These are phyloP conservation scores for Cheilinus undulatus DNA, from an alignment of 2,113 vertebrate genomes.

Conservation along the genomic window DNA sequence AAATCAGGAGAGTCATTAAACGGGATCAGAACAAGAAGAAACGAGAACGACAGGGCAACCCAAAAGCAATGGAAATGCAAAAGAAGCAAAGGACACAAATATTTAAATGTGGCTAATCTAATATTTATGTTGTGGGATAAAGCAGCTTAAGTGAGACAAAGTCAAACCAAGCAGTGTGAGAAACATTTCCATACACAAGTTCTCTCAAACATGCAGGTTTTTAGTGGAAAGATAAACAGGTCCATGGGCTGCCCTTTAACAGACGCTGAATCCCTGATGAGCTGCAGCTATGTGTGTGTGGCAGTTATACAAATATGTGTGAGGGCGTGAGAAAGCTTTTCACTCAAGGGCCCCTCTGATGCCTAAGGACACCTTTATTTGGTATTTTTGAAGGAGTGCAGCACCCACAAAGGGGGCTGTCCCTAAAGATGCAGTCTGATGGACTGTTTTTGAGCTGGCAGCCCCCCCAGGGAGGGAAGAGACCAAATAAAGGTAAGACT, in stretches of 20 bases:
- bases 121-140: conserved; percentile 30
- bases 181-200: background rate
- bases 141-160: conserved; percentile 4
- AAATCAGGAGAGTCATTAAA: conserved; percentile 61
- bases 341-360: conserved; percentile 60
- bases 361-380: conserved; percentile 63
- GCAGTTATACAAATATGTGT: conserved; percentile 28
- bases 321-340: conserved; percentile 48
- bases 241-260: conserved; percentile 56
- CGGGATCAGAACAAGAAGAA: conserved; percentile 50
- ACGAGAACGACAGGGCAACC: conserved; percentile 40
- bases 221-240: background rate
- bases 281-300: conserved; percentile 31
- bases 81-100: conserved; percentile 44
- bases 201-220: no score
- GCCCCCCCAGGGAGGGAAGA: conserved; percentile 13
- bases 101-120: conserved; percentile 58
- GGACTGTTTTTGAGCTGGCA: conserved; percentile 53
- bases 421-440: conserved; percentile 4
- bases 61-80: conserved; percentile 48
- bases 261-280: conserved; percentile 52
- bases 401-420: background rate
- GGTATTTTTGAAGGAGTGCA: conserved; percentile 50
- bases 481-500: conserved; percentile 30
- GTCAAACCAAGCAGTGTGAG: background rate